A percentile compares a stretch with the other conserved stretches of the same genome.
These are phyloP conservation scores for Acrocyrtus sp. DNA, from an alignment of 2,888 invertebrate genomes.

Conservation along the genomic window DNA sequence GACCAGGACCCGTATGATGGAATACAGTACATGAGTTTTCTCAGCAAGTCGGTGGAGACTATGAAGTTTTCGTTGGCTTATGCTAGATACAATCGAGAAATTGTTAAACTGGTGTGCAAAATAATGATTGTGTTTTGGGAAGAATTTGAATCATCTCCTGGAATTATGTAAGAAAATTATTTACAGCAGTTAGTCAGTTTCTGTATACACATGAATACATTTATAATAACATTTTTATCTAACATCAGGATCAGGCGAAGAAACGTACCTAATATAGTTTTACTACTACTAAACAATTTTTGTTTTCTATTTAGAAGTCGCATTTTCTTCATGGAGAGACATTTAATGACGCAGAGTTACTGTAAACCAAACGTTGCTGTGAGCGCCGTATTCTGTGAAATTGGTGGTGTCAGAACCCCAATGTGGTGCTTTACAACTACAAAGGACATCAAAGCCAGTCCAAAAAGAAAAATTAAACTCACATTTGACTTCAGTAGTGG, in stretches of 20 bases:
- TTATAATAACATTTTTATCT: too few species aligned
- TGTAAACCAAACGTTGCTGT: conserved; percentile 15
- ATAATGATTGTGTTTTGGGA: conserved; percentile 36
- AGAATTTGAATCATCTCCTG: neutral
- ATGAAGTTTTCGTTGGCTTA: conserved; percentile 12
- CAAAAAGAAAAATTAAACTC: neutral
- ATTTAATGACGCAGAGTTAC: conserved; percentile 22
- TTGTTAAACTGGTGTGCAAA: conserved; percentile 14
- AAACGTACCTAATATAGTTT: too few species aligned
- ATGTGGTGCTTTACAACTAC: neutral
- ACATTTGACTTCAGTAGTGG: conserved; percentile 16
- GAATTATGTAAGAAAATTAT: conserved; percentile 12
- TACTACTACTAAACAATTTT: too few species aligned
- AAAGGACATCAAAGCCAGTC: neutral
- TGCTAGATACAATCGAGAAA: neutral
- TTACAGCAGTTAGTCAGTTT: too few species aligned
- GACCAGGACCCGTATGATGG: conserved; percentile 12
- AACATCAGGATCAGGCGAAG: too few species aligned
- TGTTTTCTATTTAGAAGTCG: too few species aligned
- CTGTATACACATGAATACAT: too few species aligned
- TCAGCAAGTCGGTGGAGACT: conserved; percentile 8
- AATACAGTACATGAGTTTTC: conserved; percentile 6
- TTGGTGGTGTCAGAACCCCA: too few species aligned
- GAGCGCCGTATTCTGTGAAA: neutral
- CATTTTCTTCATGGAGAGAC: conserved; percentile 5